Evolutionary conservation across 2,888 invertebrate genomes (phyloP).

Genomic region (Malthinus flaveolus): DNA sequence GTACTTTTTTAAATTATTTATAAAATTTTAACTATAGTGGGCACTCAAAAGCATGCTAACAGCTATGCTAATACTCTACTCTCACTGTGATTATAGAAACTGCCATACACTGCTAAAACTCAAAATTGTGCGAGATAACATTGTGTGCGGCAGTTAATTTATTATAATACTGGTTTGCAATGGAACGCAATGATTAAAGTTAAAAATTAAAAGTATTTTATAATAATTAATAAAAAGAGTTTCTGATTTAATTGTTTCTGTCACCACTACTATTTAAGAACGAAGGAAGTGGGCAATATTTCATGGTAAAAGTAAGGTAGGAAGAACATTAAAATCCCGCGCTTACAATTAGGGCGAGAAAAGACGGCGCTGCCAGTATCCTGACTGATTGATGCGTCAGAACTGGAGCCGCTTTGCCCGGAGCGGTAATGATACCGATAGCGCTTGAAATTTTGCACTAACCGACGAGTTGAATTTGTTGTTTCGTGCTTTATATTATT

Average conservation of each 20-base stretch:
- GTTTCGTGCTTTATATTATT: background rate
- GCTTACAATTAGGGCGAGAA: constrained; percentile 22
- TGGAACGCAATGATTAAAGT: background rate
- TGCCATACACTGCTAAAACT: no score
- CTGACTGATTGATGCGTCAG: constrained; percentile 25
- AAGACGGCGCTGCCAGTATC: constrained; percentile 16
- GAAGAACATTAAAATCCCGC: constrained; percentile 26
- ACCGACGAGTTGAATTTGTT: background rate
- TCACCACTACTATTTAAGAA: constrained; percentile 9
- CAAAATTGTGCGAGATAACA: no score
- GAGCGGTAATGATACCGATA: constrained; percentile 24
- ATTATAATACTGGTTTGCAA: no score
- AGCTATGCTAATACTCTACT: no score
- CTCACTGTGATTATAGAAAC: no score
- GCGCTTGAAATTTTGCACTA: constrained; percentile 18
- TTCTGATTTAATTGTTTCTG: constrained; percentile 7
- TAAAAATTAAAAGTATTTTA: no score
- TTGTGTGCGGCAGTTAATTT: no score
- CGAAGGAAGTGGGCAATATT: constrained; percentile 16
- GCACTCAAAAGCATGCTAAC: no score
- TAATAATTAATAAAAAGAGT: background rate
- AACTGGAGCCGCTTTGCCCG: constrained; percentile 22
- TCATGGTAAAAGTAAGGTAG: constrained; percentile 19
- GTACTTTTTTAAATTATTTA: no score
- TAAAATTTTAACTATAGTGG: no score